These are phyloP conservation scores for Origma solitaria DNA, from an alignment of 2,113 vertebrate genomes.

Conservation along the genomic window DNA sequence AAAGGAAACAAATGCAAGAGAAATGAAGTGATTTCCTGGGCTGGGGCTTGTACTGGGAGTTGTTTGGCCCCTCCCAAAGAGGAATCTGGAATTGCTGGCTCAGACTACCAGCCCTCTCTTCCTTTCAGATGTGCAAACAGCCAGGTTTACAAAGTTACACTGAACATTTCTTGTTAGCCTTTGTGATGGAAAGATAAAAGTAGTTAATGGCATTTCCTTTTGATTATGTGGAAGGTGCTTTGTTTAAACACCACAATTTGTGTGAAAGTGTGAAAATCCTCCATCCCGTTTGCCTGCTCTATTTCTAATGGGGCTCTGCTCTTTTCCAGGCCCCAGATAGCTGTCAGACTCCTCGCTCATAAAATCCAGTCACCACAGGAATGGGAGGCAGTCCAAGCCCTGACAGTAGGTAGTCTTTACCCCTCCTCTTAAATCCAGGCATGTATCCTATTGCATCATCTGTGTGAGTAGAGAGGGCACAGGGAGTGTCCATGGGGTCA, in stretches of 20 bases:
- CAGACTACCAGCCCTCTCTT: not conserved
- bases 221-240: not conserved
- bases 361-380: conserved; percentile 97
- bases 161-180: not conserved
- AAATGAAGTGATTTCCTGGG: not conserved
- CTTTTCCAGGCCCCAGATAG: conserved; percentile 87
- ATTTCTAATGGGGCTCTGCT: not conserved
- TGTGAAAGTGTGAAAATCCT: not conserved
- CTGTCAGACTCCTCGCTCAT: conserved; percentile 87
- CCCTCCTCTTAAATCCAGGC: not conserved
- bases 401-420: conserved; percentile 81
- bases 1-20: not conserved
- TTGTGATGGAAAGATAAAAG: not conserved
- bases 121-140: not conserved
- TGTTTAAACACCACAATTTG: not conserved
- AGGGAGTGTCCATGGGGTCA: not conserved
- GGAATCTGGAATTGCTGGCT: conserved; percentile 6
- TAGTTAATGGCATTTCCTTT: not conserved
- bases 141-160: not conserved
- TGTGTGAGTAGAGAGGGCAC: too few relatives aligned
- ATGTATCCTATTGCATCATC: not conserved
- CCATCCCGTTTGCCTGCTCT: rapidly evolving
- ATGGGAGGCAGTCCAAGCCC: conserved; percentile 91
- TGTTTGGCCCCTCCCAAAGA: not conserved
- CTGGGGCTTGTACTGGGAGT: not conserved